phyloP scores from a whole-genome alignment of 2,797 vertebrate species.

The Todus mexicanus region DNA sequence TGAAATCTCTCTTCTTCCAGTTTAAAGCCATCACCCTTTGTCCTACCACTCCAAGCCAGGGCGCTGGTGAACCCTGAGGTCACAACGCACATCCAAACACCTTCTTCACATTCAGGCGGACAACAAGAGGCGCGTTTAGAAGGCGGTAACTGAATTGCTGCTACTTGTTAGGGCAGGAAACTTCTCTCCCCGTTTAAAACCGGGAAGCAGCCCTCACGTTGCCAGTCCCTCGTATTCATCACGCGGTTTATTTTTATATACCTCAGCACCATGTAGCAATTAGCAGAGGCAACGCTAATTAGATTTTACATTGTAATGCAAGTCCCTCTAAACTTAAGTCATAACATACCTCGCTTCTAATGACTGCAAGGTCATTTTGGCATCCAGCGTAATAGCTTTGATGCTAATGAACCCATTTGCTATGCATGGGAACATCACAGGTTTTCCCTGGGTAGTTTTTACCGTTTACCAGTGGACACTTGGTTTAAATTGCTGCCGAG shows the following conservation, averaged over 20 bases:
- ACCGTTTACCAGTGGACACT: constrained; percentile 70
- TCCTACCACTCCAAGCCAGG: neutral
- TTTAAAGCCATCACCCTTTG: too few relatives aligned
- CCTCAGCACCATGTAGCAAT: constrained; percentile 66
- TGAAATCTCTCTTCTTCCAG: too few relatives aligned
- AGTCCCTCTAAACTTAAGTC: constrained; percentile 74
- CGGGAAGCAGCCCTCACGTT: neutral
- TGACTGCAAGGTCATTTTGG: constrained; percentile 71
- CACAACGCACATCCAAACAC: neutral
- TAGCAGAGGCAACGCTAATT: constrained; percentile 74
- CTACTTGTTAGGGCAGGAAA: neutral
- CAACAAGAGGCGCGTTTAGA: neutral
- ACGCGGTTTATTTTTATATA: constrained; percentile 63
- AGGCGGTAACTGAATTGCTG: neutral
- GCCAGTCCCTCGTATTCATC: neutral
- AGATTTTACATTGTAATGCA: constrained; percentile 74
- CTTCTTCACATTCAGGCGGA: neutral
- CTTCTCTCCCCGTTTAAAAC: constrained; percentile 1
- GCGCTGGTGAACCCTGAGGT: neutral
- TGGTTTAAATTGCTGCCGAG: constrained; percentile 67
- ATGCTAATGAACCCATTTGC: constrained; percentile 74
- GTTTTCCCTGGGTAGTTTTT: constrained; percentile 68
- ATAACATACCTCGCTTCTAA: constrained; percentile 68
- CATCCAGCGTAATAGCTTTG: constrained; percentile 36
- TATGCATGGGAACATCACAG: constrained; percentile 59